Base-by-base conservation (phyloP, 2,888 invertebrate genomes). In the Volucella inanis region DNA sequence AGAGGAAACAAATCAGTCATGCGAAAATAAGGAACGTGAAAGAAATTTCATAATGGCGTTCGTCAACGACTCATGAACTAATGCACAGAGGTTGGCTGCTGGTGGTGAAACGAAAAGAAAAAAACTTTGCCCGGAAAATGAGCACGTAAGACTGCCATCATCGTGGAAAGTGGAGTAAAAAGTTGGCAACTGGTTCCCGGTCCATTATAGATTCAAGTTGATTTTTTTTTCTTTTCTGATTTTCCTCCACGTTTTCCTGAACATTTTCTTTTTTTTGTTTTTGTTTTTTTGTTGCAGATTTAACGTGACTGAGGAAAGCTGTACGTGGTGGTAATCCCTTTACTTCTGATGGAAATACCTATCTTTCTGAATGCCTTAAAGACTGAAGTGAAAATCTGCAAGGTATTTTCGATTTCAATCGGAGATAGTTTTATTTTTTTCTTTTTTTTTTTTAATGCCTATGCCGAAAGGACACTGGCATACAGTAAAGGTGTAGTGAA, bases 11-110 rank as follows among this genome's bases (percentile, higher is more conserved):
- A 68, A 49, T 62, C 81, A 85, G 85, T 85, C 85, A 85, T 77
- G 85, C 85, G 85, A 85, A 76, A 81, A 72, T 68, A 85, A 85
- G 85, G 85, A 85, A 85, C 85, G 81, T 85, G 81, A 77, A 85
- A 67, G 77, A 85, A 85, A 72, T 81, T 81, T 59, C 81, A 81
- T 77, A 52, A 85, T 85, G 85, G 85, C 81, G 85, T 81, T 85
- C 81, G 77, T 85, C 85, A 85, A 71, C 85, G 31, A 62, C 65
- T 59, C 75, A 75, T 39, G 55, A 71, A 49, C 55, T 67, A 55
- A 55, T 77, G 67, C 55, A 67, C 61, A 61, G 75, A 49, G 57
- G 71, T 64, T 64, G 14, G 15, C 8, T 9, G 43, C 38, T 15
- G 55, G 55, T 64, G 50, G 71, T 65, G 15, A 47, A 8, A 47